Percentiles rank a stretch among this genome's conserved stretches.
Conservation (phyloP, 2,113 vertebrate genomes). For the Nibea albiflora region DNA sequence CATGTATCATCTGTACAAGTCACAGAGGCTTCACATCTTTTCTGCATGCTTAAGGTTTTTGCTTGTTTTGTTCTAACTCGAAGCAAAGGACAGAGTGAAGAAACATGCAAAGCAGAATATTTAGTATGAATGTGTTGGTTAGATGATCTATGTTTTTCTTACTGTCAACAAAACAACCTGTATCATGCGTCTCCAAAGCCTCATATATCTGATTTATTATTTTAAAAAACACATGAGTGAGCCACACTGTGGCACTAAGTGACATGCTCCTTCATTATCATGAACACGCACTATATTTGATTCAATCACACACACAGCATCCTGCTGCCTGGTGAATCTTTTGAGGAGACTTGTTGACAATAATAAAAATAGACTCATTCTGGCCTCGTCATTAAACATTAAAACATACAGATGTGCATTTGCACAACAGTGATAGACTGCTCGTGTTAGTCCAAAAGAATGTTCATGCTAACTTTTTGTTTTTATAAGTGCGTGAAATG, state of each 20-base stretch:
- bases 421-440: not conserved
- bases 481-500: conserved; percentile 7
- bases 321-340: not conserved
- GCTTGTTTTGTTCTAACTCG: not conserved
- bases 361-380: not conserved
- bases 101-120: conserved; percentile 5
- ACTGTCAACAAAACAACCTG: not conserved
- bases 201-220: not conserved
- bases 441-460: not conserved
- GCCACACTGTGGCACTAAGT: not conserved
- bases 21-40: not conserved
- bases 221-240: not conserved
- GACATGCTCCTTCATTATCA: not conserved
- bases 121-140: not conserved
- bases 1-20: not conserved
- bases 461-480: not conserved
- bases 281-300: not conserved
- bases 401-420: not conserved
- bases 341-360: not conserved
- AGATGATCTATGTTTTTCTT: not conserved
- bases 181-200: not conserved
- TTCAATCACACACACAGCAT: not conserved
- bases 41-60: not conserved
- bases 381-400: not conserved
- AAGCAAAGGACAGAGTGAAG: not conserved